Base-by-base conservation (phyloP, 1,140 invertebrate genomes). In the Philopotamus ludificatus region DNA sequence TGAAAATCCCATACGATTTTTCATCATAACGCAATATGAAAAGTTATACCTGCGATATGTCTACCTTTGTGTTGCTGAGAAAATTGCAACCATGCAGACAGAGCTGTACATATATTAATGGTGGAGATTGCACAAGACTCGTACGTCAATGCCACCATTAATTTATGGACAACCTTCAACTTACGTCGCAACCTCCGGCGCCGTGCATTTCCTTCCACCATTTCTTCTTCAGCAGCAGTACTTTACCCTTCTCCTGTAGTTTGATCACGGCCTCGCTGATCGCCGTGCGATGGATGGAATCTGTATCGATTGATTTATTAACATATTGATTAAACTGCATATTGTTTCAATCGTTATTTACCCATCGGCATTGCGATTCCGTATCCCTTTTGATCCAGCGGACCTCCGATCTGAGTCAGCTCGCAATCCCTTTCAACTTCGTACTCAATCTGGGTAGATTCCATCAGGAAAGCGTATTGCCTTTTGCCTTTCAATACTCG, bases 401-500 rank as follows among this genome's bases (percentile, higher is more conserved):
- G 81, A 8, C 92, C 93, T 0, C 94, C 95, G 26, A 98, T 93
- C 82, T 97, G 93, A 20, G 93, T 97, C 16, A 98, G 83, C 75
- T 96, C 94, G 76, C 95, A 98, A 72, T 97, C 87, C 68, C 93
- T 81, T 74, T 96, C 91, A 1, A 93, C 87, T 57, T 86, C 87
- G 74, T 93, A 95, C 74, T 97, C 95, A 28, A 97, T 82, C 82
- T 94, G 94, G 1, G 92, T 93, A 0, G 93, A 96, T 76, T 97
- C 95, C 92, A 97, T 95, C 0, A 98, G 81, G 74, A 94, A 97
- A 1, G 95, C 95, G 75, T 96, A 97, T 20, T 59, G 39, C 41
- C 74, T 53, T 60, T 89, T 88, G 0, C 85, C 85, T 64, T 86
- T 85, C 3, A 83, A 72, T 0, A 97, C 94, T 10, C 91, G 81